Conservation (phyloP, 1,140 invertebrate genomes). For the Brachionus rotundiformis region DNA sequence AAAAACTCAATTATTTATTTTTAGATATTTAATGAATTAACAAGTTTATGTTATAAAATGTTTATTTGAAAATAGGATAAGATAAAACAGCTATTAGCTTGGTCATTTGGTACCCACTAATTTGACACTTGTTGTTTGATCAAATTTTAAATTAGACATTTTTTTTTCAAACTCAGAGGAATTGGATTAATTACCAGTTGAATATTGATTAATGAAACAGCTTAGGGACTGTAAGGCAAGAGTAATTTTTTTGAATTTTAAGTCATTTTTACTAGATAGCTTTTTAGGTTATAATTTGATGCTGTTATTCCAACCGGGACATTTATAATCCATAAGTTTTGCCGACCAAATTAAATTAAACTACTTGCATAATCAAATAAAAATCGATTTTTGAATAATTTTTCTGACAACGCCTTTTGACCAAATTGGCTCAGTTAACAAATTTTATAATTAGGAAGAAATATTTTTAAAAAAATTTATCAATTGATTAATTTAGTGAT, state of each 20-base stretch:
- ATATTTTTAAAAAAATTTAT: no score
- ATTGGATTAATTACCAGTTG: background rate
- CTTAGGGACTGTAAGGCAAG: background rate
- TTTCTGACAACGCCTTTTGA: background rate
- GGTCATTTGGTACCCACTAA: no score
- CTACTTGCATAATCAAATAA: background rate
- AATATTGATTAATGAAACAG: background rate
- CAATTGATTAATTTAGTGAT: no score
- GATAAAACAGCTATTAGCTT: no score
- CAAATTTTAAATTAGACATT: background rate
- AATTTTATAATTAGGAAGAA: background rate
- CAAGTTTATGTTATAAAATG: background rate
- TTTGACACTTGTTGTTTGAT: background rate
- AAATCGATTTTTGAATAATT: background rate
- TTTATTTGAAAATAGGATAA: background rate
- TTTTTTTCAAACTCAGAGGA: background rate
- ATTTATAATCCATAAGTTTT: background rate
- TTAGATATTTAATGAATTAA: background rate
- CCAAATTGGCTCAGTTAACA: background rate
- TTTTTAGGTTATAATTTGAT: background rate
- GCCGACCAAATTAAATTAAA: background rate
- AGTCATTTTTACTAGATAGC: background rate
- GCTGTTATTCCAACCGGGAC: background rate
- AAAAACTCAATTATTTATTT: slow-evolving; percentile 7
- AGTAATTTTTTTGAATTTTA: background rate